Evolutionary conservation across 2,888 invertebrate genomes (phyloP).

Genomic region (Limnephilus rhombicus): DNA sequence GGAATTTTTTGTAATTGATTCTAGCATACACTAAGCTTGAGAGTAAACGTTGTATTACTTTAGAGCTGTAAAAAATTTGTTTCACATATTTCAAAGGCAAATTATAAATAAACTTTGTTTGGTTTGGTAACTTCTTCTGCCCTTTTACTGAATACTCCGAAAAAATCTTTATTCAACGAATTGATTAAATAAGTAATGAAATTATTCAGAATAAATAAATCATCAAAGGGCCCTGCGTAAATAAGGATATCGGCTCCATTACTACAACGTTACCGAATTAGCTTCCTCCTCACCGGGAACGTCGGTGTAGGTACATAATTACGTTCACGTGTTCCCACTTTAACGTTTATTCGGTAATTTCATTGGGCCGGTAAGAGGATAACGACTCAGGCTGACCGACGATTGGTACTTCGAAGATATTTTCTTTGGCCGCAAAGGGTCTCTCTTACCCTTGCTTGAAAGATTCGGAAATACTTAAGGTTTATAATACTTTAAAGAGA

Average conservation of each 20-base stretch:
- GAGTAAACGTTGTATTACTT: not conserved
- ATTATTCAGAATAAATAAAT: not conserved
- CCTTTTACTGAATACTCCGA: not conserved
- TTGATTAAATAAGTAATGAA: not conserved
- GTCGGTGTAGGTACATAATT: constrained; percentile 24
- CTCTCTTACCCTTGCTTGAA: constrained; percentile 15
- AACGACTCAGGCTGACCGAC: constrained; percentile 47
- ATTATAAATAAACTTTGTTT: not conserved
- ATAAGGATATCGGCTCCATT: constrained; percentile 16
- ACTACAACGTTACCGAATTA: constrained; percentile 19
- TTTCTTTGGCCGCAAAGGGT: constrained; percentile 48
- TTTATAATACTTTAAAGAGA: not conserved
- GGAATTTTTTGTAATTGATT: not conserved
- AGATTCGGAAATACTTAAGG: constrained; percentile 11
- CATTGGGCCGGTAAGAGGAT: constrained; percentile 54
- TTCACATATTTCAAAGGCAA: not conserved
- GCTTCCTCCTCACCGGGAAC: not conserved
- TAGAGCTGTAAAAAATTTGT: not conserved
- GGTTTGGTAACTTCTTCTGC: not conserved
- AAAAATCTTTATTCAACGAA: not conserved
- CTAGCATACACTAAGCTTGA: not conserved
- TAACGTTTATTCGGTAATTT: constrained; percentile 47
- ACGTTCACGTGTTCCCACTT: constrained; percentile 42
- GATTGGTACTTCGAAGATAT: constrained; percentile 49
- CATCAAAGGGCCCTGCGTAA: not conserved